phyloP scores from a whole-genome alignment of 2,113 vertebrate genomes.

The Pygoscelis antarcticus region DNA sequence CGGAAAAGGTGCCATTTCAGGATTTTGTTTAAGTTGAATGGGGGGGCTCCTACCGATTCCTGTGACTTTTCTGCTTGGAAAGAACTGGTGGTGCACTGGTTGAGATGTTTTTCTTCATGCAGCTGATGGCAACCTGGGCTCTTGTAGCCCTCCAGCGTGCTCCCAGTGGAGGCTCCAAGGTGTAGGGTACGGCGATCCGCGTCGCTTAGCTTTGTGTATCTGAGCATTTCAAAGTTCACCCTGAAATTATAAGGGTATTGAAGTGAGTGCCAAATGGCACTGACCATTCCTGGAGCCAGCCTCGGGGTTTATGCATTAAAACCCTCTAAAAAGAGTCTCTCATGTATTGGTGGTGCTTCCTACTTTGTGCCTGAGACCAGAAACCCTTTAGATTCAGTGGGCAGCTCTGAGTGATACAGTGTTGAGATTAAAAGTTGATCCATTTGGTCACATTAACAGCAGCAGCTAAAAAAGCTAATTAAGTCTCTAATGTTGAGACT shows the following conservation, averaged over 20 bases:
- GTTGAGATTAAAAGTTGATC: background rate
- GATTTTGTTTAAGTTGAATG: background rate
- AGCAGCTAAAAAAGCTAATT: background rate
- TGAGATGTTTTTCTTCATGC: background rate
- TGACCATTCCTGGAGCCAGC: background rate
- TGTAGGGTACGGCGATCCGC: rapidly evolving
- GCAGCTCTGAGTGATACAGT: background rate
- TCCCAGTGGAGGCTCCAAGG: background rate
- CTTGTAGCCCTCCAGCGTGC: background rate
- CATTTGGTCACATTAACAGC: background rate
- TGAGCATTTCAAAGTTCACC: background rate
- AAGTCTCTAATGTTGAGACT: background rate
- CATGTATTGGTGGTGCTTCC: background rate
- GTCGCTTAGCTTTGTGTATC: background rate
- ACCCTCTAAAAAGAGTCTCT: background rate
- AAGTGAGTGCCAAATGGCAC: background rate
- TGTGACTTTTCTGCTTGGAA: background rate
- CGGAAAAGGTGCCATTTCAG: rapidly evolving
- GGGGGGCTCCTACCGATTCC: background rate
- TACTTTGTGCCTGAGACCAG: background rate
- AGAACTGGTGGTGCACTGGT: background rate
- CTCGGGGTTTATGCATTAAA: rapidly evolving
- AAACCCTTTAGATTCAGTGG: background rate
- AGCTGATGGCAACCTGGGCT: background rate
- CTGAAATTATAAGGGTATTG: background rate